phyloP scores from a whole-genome alignment of 2,888 invertebrate genomes.

The Amblyjoppa proteus region DNA sequence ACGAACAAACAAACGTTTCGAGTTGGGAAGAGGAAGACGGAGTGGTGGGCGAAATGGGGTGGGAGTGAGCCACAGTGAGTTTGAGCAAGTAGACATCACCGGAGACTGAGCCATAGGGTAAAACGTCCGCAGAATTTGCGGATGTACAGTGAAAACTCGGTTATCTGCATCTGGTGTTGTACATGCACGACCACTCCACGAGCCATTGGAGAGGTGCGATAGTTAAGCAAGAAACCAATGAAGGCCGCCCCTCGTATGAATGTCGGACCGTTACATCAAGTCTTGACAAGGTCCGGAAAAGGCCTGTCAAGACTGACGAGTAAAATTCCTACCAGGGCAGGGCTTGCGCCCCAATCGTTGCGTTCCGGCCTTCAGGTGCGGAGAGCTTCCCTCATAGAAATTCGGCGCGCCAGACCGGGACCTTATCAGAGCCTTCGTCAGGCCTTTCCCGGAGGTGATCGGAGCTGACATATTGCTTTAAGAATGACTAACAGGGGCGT shows the following conservation, averaged over 20 bases:
- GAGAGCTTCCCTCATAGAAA: background rate
- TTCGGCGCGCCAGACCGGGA: background rate
- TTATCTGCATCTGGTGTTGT: background rate
- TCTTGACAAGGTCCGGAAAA: background rate
- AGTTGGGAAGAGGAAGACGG: conserved; percentile 31
- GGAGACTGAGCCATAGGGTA: conserved; percentile 19
- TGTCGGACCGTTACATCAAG: background rate
- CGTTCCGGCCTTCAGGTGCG: background rate
- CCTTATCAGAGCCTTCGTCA: background rate
- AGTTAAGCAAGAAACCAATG: background rate
- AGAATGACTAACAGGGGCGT: too few relatives aligned
- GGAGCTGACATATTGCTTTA: background rate
- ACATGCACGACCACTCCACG: background rate
- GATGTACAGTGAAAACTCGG: conserved; percentile 1
- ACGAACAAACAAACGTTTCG: conserved; percentile 29
- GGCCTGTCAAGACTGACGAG: background rate
- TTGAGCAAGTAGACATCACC: conserved; percentile 45
- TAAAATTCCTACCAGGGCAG: background rate
- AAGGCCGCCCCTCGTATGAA: background rate
- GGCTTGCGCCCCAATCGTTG: background rate
- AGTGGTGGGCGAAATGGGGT: background rate
- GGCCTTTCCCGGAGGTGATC: background rate
- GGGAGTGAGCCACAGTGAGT: conserved; percentile 37
- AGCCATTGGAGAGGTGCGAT: background rate
- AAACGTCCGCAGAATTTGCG: conserved; percentile 11